These are phyloP conservation scores for Rapana venosa DNA, from an alignment of 2,888 invertebrate species.

Conservation along the genomic window DNA sequence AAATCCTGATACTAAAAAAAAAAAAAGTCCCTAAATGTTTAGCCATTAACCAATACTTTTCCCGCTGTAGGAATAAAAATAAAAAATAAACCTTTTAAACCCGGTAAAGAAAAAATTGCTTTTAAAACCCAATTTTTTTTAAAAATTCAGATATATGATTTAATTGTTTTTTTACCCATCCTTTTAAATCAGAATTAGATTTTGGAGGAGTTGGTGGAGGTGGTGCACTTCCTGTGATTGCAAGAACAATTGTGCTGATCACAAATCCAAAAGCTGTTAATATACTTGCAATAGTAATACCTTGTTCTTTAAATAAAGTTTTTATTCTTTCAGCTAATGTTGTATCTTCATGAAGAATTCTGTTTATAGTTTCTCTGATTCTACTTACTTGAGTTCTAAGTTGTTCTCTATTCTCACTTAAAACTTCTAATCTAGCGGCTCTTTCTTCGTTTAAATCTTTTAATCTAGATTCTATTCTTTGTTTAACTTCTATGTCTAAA, in stretches of 20 bases:
- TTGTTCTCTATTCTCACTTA: neutral
- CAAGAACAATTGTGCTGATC: neutral
- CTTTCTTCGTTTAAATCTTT: neutral
- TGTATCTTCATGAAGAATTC: slow-evolving; percentile 13
- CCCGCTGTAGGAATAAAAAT: neutral
- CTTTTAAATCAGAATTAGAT: neutral
- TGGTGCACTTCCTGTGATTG: neutral
- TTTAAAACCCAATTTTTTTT: neutral
- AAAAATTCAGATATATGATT: neutral
- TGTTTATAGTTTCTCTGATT: neutral
- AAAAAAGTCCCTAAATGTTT: neutral
- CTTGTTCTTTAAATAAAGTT: slow-evolving; percentile 13
- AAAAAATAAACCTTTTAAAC: neutral
- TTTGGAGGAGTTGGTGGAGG: neutral
- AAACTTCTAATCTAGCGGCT: neutral
- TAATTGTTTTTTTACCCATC: neutral
- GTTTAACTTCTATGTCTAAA: neutral
- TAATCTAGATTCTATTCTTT: neutral
- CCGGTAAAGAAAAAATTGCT: neutral
- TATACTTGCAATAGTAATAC: neutral
- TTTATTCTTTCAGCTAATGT: neutral
- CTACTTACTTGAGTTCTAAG: neutral
- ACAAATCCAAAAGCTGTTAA: slow-evolving; percentile 1
- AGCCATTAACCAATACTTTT: neutral
- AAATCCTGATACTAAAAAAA: neutral